These are phyloP conservation scores for Borostomias antarcticus DNA, from an alignment of 2,797 vertebrate species.

Conservation along the genomic window DNA sequence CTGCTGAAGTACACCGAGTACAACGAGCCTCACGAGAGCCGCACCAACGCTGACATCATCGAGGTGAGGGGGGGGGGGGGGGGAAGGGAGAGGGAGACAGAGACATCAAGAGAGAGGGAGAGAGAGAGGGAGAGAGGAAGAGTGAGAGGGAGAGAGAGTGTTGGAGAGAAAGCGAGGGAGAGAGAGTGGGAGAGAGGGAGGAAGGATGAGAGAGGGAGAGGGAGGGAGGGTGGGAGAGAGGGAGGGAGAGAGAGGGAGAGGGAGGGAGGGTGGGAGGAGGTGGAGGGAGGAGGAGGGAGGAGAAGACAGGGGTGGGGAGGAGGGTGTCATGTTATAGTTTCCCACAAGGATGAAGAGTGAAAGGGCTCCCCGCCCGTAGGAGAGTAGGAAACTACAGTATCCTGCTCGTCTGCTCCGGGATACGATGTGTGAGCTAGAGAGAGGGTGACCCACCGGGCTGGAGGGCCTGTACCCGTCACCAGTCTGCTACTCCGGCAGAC, in stretches of 20 bases:
- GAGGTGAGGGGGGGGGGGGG: conserved; percentile 75
- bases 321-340: too few relatives aligned
- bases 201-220: background rate
- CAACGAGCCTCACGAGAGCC: conserved; percentile 96
- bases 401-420: too few relatives aligned
- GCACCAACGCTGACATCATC: conserved; percentile 95
- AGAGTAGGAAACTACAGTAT: too few relatives aligned
- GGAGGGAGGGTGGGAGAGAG: background rate
- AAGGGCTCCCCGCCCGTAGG: too few relatives aligned
- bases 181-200: background rate
- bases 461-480: too few relatives aligned
- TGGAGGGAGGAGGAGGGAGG: background rate
- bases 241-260: background rate
- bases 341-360: background rate
- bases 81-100: background rate
- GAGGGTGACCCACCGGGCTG: too few relatives aligned
- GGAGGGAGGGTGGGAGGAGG: background rate
- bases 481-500: too few relatives aligned
- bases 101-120: background rate
- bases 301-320: too few relatives aligned
- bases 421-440: too few relatives aligned
- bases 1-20: conserved; percentile 94
- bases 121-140: background rate
- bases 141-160: background rate
- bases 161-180: background rate